These are phyloP conservation scores for Erpetoichthys calabaricus DNA, from an alignment of 2,797 vertebrate species.

Conservation along the genomic window DNA sequence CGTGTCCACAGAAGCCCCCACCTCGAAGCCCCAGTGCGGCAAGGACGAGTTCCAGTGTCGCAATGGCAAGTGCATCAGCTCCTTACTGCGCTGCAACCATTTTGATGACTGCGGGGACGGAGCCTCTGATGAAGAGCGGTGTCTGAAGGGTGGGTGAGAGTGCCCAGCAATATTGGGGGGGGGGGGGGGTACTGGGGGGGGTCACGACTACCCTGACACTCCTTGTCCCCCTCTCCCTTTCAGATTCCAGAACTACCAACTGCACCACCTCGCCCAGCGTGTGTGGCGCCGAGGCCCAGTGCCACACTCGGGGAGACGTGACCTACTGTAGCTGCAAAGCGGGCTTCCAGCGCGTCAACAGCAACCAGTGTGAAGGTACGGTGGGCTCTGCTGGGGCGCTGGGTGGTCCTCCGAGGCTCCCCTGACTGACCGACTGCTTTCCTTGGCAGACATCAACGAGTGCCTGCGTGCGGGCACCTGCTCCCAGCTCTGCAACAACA, in stretches of 20 bases:
- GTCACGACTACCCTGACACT: no score
- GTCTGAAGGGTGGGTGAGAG: constrained; percentile 56
- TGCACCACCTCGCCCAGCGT: constrained; percentile 47
- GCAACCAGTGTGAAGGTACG: constrained; percentile 72
- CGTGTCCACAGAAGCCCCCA: constrained; percentile 31
- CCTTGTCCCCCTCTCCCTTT: background rate
- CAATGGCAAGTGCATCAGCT: constrained; percentile 67
- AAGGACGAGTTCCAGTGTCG: constrained; percentile 76
- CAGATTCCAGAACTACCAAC: constrained; percentile 51
- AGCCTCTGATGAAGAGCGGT: constrained; percentile 65
- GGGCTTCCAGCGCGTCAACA: constrained; percentile 69
- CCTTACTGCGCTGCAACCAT: constrained; percentile 72
- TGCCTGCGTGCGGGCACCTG: constrained; percentile 74
- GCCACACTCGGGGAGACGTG: constrained; percentile 52
- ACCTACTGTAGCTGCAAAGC: constrained; percentile 76
- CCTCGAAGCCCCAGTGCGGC: constrained; percentile 40
- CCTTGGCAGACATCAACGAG: constrained; percentile 70
- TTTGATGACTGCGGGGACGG: constrained; percentile 90
- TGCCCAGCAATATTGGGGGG: no score
- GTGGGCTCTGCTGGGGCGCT: background rate
- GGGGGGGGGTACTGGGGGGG: background rate
- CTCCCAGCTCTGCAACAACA: constrained; percentile 93
- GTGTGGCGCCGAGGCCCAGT: constrained; percentile 74
- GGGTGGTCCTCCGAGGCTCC: background rate
- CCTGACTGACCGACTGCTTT: background rate